Evolutionary conservation across 2,797 vertebrate species (phyloP), one percentile per base, ranked within the genome.

Genomic region (Sternarchorhynchus goeldii): DNA sequence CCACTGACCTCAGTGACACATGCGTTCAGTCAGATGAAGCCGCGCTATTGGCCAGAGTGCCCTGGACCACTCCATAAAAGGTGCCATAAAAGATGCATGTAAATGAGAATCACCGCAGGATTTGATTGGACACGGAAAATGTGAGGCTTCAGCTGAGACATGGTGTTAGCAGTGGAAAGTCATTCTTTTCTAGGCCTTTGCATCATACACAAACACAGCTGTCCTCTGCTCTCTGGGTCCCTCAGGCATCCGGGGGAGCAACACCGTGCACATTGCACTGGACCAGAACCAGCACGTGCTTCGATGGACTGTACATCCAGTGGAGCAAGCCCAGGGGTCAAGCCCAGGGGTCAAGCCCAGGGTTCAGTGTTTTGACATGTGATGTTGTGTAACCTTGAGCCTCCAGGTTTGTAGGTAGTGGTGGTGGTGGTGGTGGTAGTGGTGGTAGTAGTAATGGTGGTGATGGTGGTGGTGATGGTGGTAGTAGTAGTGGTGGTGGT

Each of bases 141-240:
- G 45, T 25, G 55, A 70, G 50, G 25, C 41, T 8, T 17, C 10
- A 21, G 29, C 53, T 16, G 68, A 55, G 69, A 55, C 59, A 74
- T 53, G 41, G 58, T 39, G 41, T 29, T 60, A 75, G 73, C 45
- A 25, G 36, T 10, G 60, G 55, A 75, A 75, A 18, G 16, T 29
- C 63, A 75, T 75, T 63, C 10, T 62, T 64, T 75, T 64, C 41
- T 62, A 29, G 41, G n/a, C 60, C 73, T 55, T 75, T 75, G 60
- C 73, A 32, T 29, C 14, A 36, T 56, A 18, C 60, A 56, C 55
- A 75, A 75, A 75, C 73, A 55, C 73, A 75, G 73, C 73, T 75
- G 73, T 75, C 73, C 41, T 55, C 29, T 12, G 25, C 8, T 55
- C 39, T 45, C 58, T 57, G 31, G 39, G 45, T 73, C 25, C 71